These are phyloP conservation scores for Rostratula benghalensis DNA, from an alignment of 2,113 vertebrate species.

Conservation along the genomic window DNA sequence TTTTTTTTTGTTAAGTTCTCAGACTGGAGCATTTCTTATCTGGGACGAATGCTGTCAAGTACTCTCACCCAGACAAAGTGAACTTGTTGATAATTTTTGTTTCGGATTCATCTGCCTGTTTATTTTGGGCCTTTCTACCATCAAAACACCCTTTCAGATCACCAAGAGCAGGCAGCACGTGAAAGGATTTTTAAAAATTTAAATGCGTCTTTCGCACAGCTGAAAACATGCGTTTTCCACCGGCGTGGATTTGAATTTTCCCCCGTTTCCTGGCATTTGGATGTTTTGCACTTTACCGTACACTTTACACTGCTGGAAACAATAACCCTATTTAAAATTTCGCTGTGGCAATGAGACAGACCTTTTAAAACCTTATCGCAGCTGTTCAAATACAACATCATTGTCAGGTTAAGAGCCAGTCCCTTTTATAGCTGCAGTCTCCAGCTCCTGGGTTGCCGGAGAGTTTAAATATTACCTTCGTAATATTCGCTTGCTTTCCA, in stretches of 20 bases:
- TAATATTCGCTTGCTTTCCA: neutral
- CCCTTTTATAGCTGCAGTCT: constrained; percentile 70
- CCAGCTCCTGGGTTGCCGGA: constrained; percentile 8
- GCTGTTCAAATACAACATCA: constrained; percentile 90
- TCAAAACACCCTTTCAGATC: neutral
- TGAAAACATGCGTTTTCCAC: neutral
- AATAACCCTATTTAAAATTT: constrained; percentile 78
- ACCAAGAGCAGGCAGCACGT: neutral
- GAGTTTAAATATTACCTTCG: constrained; percentile 71
- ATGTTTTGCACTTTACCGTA: constrained; percentile 31
- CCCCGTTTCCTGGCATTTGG: constrained; percentile 60
- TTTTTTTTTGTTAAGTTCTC: neutral
- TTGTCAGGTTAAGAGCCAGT: constrained; percentile 84
- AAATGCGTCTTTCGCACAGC: neutral
- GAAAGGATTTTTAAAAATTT: neutral
- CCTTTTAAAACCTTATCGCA: constrained; percentile 82
- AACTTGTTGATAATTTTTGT: constrained; percentile 66
- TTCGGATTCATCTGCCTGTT: constrained; percentile 38
- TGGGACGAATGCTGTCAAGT: neutral
- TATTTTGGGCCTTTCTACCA: constrained; percentile 44
- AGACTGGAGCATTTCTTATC: neutral
- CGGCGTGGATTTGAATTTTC: neutral
- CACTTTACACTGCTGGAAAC: constrained; percentile 66
- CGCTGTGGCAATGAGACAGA: constrained; percentile 84
- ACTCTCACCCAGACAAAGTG: constrained; percentile 38